phyloP scores from a whole-genome alignment of 2,888 invertebrate genomes.

The Drosophila anomalata region DNA sequence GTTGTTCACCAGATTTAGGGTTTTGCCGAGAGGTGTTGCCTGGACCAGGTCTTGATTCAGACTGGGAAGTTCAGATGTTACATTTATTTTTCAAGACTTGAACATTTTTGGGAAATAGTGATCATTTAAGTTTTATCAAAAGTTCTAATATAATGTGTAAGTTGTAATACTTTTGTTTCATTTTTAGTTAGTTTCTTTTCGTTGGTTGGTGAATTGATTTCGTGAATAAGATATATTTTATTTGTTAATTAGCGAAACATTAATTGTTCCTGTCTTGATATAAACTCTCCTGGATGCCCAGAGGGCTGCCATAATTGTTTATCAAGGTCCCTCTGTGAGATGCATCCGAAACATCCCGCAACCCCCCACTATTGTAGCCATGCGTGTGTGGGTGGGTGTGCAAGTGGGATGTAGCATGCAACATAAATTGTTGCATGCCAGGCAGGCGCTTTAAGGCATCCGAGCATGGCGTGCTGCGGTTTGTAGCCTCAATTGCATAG shows the following conservation, averaged over 20 bases:
- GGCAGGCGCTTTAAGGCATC: constrained; percentile 74
- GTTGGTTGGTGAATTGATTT: not conserved
- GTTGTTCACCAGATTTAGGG: no score
- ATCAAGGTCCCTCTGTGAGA: constrained; percentile 45
- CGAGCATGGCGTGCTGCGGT: constrained; percentile 75
- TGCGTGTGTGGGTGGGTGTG: constrained; percentile 8
- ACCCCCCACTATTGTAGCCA: not conserved
- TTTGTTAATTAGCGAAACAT: constrained; percentile 73
- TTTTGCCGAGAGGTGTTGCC: no score
- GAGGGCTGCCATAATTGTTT: constrained; percentile 64
- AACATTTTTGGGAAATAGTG: no score
- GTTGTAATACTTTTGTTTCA: no score
- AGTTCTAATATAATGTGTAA: no score
- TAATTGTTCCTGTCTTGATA: constrained; percentile 71
- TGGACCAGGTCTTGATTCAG: no score
- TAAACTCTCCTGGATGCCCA: constrained; percentile 48
- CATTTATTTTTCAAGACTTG: no score
- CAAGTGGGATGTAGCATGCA: constrained; percentile 1
- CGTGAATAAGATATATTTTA: constrained; percentile 42
- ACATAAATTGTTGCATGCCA: constrained; percentile 75
- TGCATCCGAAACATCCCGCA: constrained; percentile 15
- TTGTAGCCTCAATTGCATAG: constrained; percentile 76
- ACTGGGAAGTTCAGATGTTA: no score
- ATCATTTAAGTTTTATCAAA: no score
- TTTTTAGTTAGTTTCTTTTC: no score